phyloP scores from a whole-genome alignment of 2,113 vertebrate species.

The Arvicanthis niloticus region DNA sequence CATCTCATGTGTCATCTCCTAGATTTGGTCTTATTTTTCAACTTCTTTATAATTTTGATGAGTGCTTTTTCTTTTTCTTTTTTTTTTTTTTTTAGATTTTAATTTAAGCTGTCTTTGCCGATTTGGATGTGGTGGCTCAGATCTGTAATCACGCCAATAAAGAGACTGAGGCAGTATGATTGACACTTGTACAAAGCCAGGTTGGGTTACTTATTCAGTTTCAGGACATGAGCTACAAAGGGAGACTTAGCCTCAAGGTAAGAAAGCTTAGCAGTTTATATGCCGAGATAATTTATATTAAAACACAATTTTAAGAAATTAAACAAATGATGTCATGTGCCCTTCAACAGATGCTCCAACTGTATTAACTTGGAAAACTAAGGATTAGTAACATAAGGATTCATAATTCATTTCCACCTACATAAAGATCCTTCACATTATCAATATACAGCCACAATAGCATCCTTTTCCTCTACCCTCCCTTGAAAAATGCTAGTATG shows the following conservation, averaged over 20 bases:
- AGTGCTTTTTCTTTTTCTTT: background rate
- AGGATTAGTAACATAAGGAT: background rate
- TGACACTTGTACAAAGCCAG: background rate
- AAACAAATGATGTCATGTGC: background rate
- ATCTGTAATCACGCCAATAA: background rate
- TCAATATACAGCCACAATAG: too few relatives aligned
- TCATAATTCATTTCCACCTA: background rate
- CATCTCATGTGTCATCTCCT: background rate
- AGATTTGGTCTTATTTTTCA: background rate
- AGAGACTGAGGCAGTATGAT: background rate
- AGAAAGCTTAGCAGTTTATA: background rate
- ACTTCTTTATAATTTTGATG: background rate
- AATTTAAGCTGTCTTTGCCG: background rate
- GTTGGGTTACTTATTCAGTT: background rate
- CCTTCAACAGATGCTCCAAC: background rate
- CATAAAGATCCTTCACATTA: background rate
- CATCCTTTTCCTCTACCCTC: background rate
- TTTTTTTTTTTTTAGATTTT: background rate
- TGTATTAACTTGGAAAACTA: background rate
- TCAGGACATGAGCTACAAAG: background rate
- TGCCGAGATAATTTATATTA: background rate
- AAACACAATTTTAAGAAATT: background rate
- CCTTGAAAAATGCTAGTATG: too few relatives aligned
- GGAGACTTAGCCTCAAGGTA: background rate
- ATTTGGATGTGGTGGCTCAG: background rate